Evolutionary conservation across 2,797 vertebrate genomes (phyloP), one percentile per base, ranked within the genome.

Genomic region (Toxotes lorentzi): DNA sequence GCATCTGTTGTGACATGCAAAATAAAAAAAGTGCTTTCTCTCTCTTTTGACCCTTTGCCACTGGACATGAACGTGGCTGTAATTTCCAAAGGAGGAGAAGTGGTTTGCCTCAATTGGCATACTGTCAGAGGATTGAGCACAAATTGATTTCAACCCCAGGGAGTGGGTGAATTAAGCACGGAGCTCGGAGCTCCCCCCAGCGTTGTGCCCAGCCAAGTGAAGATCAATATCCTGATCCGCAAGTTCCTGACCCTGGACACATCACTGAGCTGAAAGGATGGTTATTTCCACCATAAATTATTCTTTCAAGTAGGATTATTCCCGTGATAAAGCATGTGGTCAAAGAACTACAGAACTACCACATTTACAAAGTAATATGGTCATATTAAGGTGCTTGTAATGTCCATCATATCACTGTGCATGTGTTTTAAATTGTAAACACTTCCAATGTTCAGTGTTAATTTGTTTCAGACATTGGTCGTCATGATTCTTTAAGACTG

Each of bases 171-270:
- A 84, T 86, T 73, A 79, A 65, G 78, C 27, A 24, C 6, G 3
- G 41, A 70, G 66, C 40, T 70, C 2, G 3, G 45, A 79, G 73
- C 73, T 81, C 64, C 69, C 73, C 70, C 38, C 72, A 57, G 45
- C 27, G 51, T 66, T 35, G 47, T 51, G 48, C 43, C 11, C 5
- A 60, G 83, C 67, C 81, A 84, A 82, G 86, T 66, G 43, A 75
- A 79, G 82, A 91, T 93, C 90, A 78, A 91, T 92, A 84, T 54
- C 45, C 67, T 82, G 77, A 92, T 89, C 73, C 82, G 76, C 40
- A 50, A 66, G 86, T 85, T 82, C 56, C 61, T 73, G 67, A 88
- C 81, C 84, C 2, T 0, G 23, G 63, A 82, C 67, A 51, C 74
- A 60, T 86, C 41, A 45, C 74, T 23, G 47, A 57, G 63, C 72